Evolutionary conservation across 1,140 invertebrate genomes (phyloP), one percentile per base, ranked within the genome.

Genomic region (Protaetia brevitarsis): DNA sequence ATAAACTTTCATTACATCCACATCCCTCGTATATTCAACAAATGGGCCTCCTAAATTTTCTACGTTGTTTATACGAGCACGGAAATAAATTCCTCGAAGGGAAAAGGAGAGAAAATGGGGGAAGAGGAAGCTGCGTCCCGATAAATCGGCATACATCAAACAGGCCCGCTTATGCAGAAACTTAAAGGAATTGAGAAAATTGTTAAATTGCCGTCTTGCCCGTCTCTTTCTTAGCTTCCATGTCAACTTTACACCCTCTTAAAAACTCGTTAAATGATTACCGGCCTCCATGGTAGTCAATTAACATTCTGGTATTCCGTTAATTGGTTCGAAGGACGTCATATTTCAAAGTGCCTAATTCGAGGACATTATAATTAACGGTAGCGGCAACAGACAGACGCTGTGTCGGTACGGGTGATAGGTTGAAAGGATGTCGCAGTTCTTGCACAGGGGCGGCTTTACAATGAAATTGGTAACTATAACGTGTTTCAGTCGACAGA

Each of bases 271-370:
- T 37, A 63, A 37, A 63, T 37, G 36, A 37, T 63, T 63, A 63
- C 36, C 60, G 31, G 30, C 51, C 23, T 65, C 63, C 60, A 63
- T 64, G 45, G 57, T 36, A 65, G 70, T 66, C 68, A 71, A 71
- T 71, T 71, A 71, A 68, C 70, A 68, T 66, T 37, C 68, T 66
- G 68, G 70, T 64, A 68, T 69, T 69, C 65, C 58, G 64, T 51
- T 69, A 71, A 71, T 71, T 69, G 66, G 69, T 67, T 68, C 64
- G 69, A 71, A 71, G 70, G 70, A 71, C 66, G 60, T 66, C 68
- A 69, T 69, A 71, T 71, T 71, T 71, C 68, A 69, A 68, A 71
- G 66, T 68, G 68, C 66, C 70, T 71, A 71, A 71, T 71, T 71
- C 62, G 64, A 69, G 68, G 66, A 63, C 63, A 30, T 66, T 13